Percentiles rank a stretch among this genome's conserved stretches.
phyloP scores from a whole-genome alignment of 2,888 invertebrate genomes.

The Aquatica leii region DNA sequence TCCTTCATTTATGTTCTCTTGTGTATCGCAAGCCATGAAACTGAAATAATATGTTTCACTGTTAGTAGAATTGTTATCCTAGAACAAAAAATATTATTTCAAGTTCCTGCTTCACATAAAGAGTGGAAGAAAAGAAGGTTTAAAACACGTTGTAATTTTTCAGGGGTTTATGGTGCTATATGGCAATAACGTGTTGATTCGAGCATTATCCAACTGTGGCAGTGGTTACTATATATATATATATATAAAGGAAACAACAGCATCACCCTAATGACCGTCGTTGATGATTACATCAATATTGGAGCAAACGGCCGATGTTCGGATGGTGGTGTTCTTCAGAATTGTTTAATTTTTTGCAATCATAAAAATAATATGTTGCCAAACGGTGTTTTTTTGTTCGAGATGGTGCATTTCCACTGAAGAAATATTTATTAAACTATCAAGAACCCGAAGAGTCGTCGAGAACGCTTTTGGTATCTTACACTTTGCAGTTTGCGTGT shows the following conservation, averaged over 20 bases:
- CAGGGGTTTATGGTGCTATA: too few species aligned
- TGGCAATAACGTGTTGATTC: too few species aligned
- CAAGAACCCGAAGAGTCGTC: not conserved
- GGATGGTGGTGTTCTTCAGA: not conserved
- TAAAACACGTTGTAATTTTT: too few species aligned
- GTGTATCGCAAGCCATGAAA: not conserved
- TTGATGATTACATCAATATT: conserved; percentile 39
- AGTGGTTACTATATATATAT: conserved; percentile 41
- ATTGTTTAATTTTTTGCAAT: too few species aligned
- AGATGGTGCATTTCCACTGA: not conserved
- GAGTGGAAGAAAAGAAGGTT: not conserved
- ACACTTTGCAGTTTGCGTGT: too few species aligned
- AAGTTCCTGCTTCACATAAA: not conserved
- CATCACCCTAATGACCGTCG: conserved; percentile 44
- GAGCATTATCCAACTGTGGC: too few species aligned
- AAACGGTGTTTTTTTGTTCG: too few species aligned
- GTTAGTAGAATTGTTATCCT: not conserved
- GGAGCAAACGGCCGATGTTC: too few species aligned
- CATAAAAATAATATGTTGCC: too few species aligned
- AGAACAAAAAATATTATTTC: not conserved
- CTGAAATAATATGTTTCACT: not conserved
- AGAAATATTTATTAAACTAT: not conserved
- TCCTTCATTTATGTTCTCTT: too few species aligned
- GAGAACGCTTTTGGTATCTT: not conserved
- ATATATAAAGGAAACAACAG: conserved; percentile 45